Percentiles rank a stretch among this genome's conserved stretches.
phyloP scores from a whole-genome alignment of 2,113 vertebrate species.

The Gasterosteus aculeatus region DNA sequence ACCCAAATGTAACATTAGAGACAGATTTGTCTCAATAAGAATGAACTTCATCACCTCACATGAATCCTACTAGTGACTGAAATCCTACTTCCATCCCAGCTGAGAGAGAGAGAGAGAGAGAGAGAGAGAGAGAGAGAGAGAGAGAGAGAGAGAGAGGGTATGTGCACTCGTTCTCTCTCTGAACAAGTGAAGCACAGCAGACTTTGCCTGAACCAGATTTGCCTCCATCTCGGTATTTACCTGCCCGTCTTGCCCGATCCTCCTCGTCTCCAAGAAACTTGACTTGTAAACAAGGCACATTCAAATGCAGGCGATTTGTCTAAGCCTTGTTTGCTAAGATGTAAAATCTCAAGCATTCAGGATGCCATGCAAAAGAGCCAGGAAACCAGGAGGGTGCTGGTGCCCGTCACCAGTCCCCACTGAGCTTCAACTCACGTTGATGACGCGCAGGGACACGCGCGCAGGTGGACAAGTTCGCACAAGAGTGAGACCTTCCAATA shows the following conservation, averaged over 20 bases:
- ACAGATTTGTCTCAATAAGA: not conserved
- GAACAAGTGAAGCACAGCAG: slow-evolving; percentile 1
- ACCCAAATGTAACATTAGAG: not conserved
- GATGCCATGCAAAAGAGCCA: slow-evolving; percentile 61
- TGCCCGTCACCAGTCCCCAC: not conserved
- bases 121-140: not conserved
- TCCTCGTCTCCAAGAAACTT: slow-evolving; percentile 64
- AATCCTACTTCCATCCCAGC: not conserved
- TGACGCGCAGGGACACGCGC: not conserved
- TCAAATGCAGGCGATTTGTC: slow-evolving; percentile 69
- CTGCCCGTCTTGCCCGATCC: not conserved
- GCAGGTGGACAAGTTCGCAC: not conserved
- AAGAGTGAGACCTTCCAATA: not conserved
- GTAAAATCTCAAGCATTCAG: slow-evolving; percentile 32
- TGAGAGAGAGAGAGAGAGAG: not conserved
- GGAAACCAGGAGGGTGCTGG: slow-evolving; percentile 8
- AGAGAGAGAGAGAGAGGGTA: not conserved
- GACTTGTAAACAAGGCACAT: slow-evolving; percentile 77
- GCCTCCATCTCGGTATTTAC: not conserved
- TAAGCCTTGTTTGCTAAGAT: slow-evolving; percentile 49
- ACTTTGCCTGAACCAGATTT: slow-evolving; percentile 27
- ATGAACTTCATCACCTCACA: not conserved
- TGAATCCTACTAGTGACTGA: not conserved
- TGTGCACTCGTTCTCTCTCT: not conserved
- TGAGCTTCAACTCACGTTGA: not conserved